phyloP scores from a whole-genome alignment of 1,140 invertebrate genomes.

The Gonatopus flavifemur region DNA sequence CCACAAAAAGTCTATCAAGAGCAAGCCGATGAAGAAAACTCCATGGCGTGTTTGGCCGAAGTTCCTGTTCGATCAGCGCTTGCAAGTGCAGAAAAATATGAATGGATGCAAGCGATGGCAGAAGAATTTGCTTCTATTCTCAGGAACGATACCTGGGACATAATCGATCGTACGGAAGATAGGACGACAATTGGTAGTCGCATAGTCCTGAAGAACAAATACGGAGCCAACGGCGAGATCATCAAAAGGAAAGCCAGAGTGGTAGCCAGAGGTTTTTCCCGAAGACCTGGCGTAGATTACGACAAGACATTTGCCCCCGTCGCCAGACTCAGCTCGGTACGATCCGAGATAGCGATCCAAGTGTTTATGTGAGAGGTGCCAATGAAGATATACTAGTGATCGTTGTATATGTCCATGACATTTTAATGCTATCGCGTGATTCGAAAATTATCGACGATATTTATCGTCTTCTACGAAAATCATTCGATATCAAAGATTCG shows the following conservation, averaged over 20 bases:
- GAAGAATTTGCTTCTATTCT: slow-evolving; percentile 33
- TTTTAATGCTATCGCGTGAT: slow-evolving; percentile 3
- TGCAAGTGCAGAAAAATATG: slow-evolving; percentile 17
- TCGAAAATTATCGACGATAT: background rate
- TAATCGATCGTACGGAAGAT: slow-evolving; percentile 14
- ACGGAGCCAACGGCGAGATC: background rate
- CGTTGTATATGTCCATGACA: background rate
- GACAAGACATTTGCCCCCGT: slow-evolving; percentile 24
- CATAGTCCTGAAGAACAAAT: background rate
- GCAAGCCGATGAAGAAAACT: background rate
- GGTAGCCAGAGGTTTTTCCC: slow-evolving; percentile 24
- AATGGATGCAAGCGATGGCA: slow-evolving; percentile 45
- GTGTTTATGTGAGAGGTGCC: slow-evolving; percentile 27
- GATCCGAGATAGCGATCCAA: slow-evolving; percentile 9
- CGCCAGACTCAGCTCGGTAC: slow-evolving; percentile 14
- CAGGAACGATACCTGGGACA: slow-evolving; percentile 41
- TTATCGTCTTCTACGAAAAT: slow-evolving; percentile 2
- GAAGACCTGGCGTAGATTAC: slow-evolving; percentile 22
- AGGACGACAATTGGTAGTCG: background rate
- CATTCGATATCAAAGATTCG: slow-evolving; percentile 18
- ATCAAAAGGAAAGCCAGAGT: slow-evolving; percentile 20
- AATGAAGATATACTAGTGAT: slow-evolving; percentile 6
- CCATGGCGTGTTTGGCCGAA: slow-evolving; percentile 12
- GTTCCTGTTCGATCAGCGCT: slow-evolving; percentile 33
- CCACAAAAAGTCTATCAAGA: background rate